Percentiles rank a stretch among this genome's conserved stretches.
These are phyloP conservation scores for Chesias legatella DNA, from an alignment of 2,888 invertebrate genomes.

Conservation along the genomic window DNA sequence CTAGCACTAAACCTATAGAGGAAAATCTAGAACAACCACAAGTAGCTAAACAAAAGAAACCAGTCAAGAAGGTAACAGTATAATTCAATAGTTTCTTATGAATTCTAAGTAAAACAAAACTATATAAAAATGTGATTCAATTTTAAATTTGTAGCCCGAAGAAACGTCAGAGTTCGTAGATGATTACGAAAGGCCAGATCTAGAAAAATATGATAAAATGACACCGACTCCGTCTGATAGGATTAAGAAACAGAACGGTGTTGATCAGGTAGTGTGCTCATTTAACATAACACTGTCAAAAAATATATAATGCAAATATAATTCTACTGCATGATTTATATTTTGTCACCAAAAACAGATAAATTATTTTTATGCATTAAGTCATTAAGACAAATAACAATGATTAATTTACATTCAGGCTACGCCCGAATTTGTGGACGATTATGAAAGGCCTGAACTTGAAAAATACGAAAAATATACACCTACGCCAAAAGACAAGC, in stretches of 20 bases:
- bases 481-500: constrained; percentile 68
- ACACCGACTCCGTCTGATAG: constrained; percentile 66
- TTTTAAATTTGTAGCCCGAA: constrained; percentile 51
- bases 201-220: constrained; percentile 85
- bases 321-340: no score
- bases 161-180: constrained; percentile 80
- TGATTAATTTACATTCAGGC: constrained; percentile 47
- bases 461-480: constrained; percentile 83
- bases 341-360: no score
- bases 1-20: constrained; percentile 59
- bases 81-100: constrained; percentile 1
- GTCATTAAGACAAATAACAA: neutral
- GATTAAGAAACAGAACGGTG: constrained; percentile 68
- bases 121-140: neutral
- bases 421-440: constrained; percentile 79
- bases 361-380: no score
- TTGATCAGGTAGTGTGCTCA: constrained; percentile 55
- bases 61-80: constrained; percentile 61
- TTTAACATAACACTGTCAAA: neutral
- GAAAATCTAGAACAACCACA: constrained; percentile 62
- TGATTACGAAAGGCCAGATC: constrained; percentile 87
- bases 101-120: no score
- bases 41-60: constrained; percentile 60
- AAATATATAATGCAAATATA: no score
- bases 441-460: constrained; percentile 86